Evolutionary conservation across 1,140 invertebrate species (phyloP), one percentile per base, ranked within the genome.

Genomic region (Diprion similis): DNA sequence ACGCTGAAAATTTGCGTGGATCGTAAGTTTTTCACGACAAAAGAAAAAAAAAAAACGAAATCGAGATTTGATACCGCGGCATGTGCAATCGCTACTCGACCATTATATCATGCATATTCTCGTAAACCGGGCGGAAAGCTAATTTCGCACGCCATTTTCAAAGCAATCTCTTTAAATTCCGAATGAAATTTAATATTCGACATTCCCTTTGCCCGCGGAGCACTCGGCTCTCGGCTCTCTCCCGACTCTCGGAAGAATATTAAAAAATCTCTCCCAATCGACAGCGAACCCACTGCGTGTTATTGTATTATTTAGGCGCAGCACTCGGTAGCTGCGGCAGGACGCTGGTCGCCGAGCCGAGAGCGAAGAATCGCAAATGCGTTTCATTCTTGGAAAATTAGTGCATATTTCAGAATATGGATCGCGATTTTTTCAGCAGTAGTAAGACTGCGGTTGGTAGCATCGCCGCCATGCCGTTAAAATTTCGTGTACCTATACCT

Each of bases 201-300:
- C 51, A 7, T 59, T 17, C 51, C 51, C 51, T 59, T 6, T 17
- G 51, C 11, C 4, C n/a, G 51, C 11, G 51, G 11, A 59, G 51
- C 51, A 9, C 11, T 59, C 51, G 51, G n/a, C 11, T 59, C 11
- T 13, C 51, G 11, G n/a, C 51, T 37, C 24, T 37, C 24, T 37
- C 24, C 24, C 24, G 24, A 37, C 6, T 59, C n/a, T 59, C n/a
- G 51, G 51, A 15, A 9, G 11, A 59, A 59, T 59, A 59, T 59
- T 59, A 59, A 59, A 59, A 59, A 59, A 13, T 59, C 51, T 59
- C 51, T 6, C n/a, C 51, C 51, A 59, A 59, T 59, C 51, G 51
- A 59, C 11, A 59, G n/a, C 51, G 51, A 10, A 8, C 51, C 51
- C 24, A 37, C 24, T 15, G 11, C 51, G 51, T 37, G 24, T 59